Base-by-base conservation (phyloP, 2,888 invertebrate genomes). In the Candidula unifasciata region DNA sequence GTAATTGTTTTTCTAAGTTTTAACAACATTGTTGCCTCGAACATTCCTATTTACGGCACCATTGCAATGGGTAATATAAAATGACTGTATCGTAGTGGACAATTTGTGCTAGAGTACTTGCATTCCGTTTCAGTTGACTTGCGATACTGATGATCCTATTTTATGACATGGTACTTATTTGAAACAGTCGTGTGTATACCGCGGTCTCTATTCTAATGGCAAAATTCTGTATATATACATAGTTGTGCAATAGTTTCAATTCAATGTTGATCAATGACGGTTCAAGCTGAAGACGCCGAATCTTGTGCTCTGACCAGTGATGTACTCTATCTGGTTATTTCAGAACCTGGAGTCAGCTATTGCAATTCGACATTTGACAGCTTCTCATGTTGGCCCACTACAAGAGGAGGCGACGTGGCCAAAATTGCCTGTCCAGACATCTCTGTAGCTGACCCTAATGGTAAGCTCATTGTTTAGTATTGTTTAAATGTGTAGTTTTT, bases 311-410 rank as follows among this genome's bases (percentile, higher is more conserved):
- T 30, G 27, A 24, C 16, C n/a, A 18, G 27, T 68, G 44, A 79
- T 27, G 24, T 27, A 68, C 2, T 3, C 3, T n/a, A 21, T 27
- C 52, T 52, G 68, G 33, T 30, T 74, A 3, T 77, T 82, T 80
- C 80, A 73, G 83, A 83, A 71, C 73, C 78, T n/a, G 79, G 68
- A 37, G 79, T 73, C 2, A 35, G 21, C 33, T 83, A 83, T 73
- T 83, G 83, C 52, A 79, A 83, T 24, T 79, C 83, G 27, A 64
- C 71, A 0, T 83, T 57, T 21, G 83, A 83, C 79, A 79, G 73
- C 52, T 83, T 83, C 33, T 60, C 78, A 13, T 83, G 83, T 73
- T 83, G 83, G 83, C 71, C 79, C 6, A 60, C 79, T 0, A 83
- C 83, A 1, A 71, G 33, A 35, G 83, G 64, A 27, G 83, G 83